Evolutionary conservation across 2,113 vertebrate species (phyloP).

Genomic region (Nothobranchius kuhntae): DNA sequence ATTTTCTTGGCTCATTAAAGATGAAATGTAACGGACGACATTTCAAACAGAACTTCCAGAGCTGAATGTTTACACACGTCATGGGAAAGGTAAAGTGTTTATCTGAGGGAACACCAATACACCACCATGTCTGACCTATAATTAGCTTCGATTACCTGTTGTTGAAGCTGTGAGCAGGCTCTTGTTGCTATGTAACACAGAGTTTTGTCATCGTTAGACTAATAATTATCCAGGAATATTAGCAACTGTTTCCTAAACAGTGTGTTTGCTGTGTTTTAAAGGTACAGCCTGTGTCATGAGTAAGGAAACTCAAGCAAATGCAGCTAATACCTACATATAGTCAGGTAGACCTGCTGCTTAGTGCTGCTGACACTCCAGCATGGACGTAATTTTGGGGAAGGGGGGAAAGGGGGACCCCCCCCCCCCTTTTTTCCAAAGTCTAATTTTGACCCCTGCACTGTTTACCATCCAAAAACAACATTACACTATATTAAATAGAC

Average conservation of each 20-base stretch:
- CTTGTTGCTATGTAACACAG: conserved; percentile 3
- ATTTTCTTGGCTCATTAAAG: background rate
- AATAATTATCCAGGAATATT: background rate
- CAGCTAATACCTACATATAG: background rate
- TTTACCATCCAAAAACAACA: too few species aligned
- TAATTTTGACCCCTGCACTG: too few species aligned
- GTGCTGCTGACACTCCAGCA: background rate
- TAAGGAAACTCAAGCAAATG: background rate
- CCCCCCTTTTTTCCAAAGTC: too few species aligned
- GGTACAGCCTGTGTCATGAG: background rate
- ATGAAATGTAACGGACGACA: background rate
- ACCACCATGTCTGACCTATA: background rate
- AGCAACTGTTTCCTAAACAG: background rate
- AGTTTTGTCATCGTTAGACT: background rate
- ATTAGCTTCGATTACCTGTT: background rate
- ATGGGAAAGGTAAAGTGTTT: background rate
- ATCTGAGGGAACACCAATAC: background rate
- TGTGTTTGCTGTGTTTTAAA: background rate
- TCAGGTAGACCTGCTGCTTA: background rate
- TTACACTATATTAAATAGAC: too few species aligned
- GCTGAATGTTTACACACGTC: background rate
- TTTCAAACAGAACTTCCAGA: background rate
- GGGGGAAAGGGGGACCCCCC: too few species aligned
- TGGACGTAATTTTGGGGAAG: too few species aligned
- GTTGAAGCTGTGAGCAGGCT: background rate